Base-by-base conservation (phyloP, 2,888 invertebrate species). In the Trichacis sp. region DNA sequence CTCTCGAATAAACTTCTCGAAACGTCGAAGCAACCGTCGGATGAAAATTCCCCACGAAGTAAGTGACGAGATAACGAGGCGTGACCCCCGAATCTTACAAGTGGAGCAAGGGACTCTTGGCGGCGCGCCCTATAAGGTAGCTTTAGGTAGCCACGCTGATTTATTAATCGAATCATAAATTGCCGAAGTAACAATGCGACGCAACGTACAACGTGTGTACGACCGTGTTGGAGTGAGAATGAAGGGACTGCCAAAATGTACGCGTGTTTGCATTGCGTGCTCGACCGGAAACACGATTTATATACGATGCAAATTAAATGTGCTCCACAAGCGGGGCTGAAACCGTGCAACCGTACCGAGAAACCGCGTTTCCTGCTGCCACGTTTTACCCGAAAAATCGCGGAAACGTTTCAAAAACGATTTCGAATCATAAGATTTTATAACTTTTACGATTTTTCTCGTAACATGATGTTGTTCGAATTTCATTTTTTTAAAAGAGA, bases 261-360 rank as follows among this genome's bases (percentile, higher is more conserved):
- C 79, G 77, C 77, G 73, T 82, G 81, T 82, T 83, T 83, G 77
- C 74, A 68, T 81, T 82, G 79, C 78, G 77, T 80, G 75, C 78
- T 79, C 83, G 76, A 76, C 78, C 79, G 81, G 77, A 81, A 83
- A 79, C 76, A 76, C 77, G 70, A 76, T 81, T 78, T 79, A 77
- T 82, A 80, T 81, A 77, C 77, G 76, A 81, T 82, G 82, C 81
- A 83, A 83, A 81, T 83, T 79, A 78, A 81, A 79, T 73, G 77
- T 76, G 57, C 61, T 62, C 68, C 60, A 56, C 64, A 45, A 19
- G 56, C 66, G 54, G 66, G 69, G 62, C 57, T 53, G 57, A 65
- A 58, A 55, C 36, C 52, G 63, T 57, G 60, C 33, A 65, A 54
- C 51, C 55, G 52, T 58, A 17, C 49, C 47, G 55, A 48, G 36